phyloP scores from a whole-genome alignment of 2,888 invertebrate genomes.

The Agelastica alni region DNA sequence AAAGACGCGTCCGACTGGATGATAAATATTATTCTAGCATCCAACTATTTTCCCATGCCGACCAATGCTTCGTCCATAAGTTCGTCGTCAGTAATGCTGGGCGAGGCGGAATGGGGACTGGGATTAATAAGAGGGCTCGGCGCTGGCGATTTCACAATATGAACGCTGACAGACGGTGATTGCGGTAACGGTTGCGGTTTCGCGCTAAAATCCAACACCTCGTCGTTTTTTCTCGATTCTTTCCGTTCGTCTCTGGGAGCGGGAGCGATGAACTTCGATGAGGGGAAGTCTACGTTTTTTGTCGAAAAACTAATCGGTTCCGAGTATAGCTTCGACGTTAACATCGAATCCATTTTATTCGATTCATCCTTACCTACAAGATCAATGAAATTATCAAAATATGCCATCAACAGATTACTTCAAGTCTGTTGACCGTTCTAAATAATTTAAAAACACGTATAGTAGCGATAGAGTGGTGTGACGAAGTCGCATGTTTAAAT shows the following conservation, averaged over 20 bases:
- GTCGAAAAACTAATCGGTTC: conserved; percentile 49
- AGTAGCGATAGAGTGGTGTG: too few species aligned
- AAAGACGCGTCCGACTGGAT: too few species aligned
- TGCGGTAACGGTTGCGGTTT: conserved; percentile 54
- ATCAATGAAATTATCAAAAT: too few species aligned
- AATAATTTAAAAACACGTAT: too few species aligned
- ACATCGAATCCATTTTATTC: conserved; percentile 45
- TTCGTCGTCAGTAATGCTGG: conserved; percentile 86
- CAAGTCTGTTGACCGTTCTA: too few species aligned
- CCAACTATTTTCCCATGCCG: conserved; percentile 70
- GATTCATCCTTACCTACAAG: conserved; percentile 42
- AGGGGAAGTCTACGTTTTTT: conserved; percentile 56
- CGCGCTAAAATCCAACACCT: conserved; percentile 58
- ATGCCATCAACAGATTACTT: too few species aligned
- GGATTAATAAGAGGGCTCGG: conserved; percentile 70
- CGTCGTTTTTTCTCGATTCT: conserved; percentile 56
- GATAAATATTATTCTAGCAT: too few species aligned
- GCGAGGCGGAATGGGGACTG: conserved; percentile 73
- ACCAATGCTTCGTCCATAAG: conserved; percentile 87
- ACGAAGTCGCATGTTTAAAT: too few species aligned
- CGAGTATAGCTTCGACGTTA: conserved; percentile 43
- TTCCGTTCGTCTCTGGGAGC: conserved; percentile 47
- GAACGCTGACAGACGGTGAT: conserved; percentile 73
- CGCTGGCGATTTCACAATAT: conserved; percentile 77
- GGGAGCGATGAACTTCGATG: conserved; percentile 57